phyloP scores from a whole-genome alignment of 1,140 invertebrate genomes.

The Philopotamus ludificatus region DNA sequence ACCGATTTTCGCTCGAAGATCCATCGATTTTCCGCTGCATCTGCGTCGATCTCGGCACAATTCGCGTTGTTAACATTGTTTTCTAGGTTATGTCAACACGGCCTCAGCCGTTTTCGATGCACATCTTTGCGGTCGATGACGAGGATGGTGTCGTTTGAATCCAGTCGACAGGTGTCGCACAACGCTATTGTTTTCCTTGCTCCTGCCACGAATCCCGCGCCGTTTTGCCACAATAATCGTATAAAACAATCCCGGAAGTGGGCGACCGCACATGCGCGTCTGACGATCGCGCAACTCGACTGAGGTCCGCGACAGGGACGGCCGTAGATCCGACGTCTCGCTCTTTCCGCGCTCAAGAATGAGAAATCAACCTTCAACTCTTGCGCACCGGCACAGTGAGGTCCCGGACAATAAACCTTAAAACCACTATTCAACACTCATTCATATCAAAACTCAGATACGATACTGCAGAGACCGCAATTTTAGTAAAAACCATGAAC shows the following conservation, averaged over 20 bases:
- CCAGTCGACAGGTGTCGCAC: too few species aligned
- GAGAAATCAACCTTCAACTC: conserved; percentile 12
- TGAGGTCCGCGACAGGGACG: not conserved
- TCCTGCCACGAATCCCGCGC: too few species aligned
- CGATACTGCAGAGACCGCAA: too few species aligned
- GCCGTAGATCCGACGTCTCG: not conserved
- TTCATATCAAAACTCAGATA: too few species aligned
- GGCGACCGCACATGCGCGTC: conserved; percentile 6
- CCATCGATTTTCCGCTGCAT: not conserved
- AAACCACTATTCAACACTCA: too few species aligned
- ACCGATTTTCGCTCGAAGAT: not conserved
- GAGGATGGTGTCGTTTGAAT: not conserved
- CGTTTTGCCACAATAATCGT: too few species aligned
- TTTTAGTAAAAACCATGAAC: too few species aligned
- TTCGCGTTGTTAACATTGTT: too few species aligned
- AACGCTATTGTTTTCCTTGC: too few species aligned
- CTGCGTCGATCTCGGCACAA: too few species aligned
- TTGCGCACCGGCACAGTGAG: not conserved
- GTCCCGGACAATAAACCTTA: not conserved
- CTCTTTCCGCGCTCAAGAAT: not conserved
- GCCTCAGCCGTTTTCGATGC: conserved; percentile 14
- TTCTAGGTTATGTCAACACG: too few species aligned
- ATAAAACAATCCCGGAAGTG: conserved; percentile 5
- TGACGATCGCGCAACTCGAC: conserved; percentile 6
- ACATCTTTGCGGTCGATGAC: not conserved